Percentiles rank a stretch among this genome's conserved stretches.
These are phyloP conservation scores for Sitta carolinensis DNA, from an alignment of 2,797 vertebrate genomes.

Conservation along the genomic window DNA sequence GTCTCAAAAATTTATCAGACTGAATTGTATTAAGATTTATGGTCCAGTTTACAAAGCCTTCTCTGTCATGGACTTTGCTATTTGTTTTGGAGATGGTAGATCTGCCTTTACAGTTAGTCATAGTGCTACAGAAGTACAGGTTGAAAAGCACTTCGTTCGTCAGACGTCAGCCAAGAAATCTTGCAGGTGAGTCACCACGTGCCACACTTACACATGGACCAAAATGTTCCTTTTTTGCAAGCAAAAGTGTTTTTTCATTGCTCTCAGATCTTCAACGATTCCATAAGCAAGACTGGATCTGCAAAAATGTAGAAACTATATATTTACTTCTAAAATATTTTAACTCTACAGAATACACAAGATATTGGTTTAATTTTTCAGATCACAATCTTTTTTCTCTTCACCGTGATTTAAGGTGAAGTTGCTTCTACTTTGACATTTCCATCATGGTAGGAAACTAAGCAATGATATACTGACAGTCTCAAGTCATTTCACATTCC, in stretches of 20 bases:
- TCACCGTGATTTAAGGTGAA: background rate
- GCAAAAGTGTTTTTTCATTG: slow-evolving; percentile 5
- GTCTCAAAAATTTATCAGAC: slow-evolving; percentile 80
- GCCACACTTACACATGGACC: background rate
- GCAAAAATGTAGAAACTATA: background rate
- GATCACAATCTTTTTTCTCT: background rate
- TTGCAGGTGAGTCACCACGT: background rate
- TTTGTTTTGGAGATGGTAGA: slow-evolving; percentile 65
- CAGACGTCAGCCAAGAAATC: slow-evolving; percentile 23
- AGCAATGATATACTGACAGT: background rate
- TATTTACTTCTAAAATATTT: background rate
- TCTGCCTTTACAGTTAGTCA: slow-evolving; percentile 81
- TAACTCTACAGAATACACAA: background rate
- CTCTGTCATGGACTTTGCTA: slow-evolving; percentile 42
- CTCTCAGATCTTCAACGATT: slow-evolving; percentile 39
- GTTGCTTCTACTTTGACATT: background rate
- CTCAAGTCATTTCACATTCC: background rate
- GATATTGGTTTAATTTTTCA: background rate
- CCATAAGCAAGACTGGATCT: slow-evolving; percentile 46
- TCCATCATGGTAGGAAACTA: background rate
- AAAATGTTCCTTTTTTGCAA: slow-evolving; percentile 12
- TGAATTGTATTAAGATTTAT: slow-evolving; percentile 82
- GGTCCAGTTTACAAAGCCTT: slow-evolving; percentile 81
- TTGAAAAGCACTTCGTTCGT: slow-evolving; percentile 42
- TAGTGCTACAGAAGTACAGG: slow-evolving; percentile 71